Evolutionary conservation across 2,797 vertebrate genomes (phyloP).

Genomic region (Steatocranus sp.): DNA sequence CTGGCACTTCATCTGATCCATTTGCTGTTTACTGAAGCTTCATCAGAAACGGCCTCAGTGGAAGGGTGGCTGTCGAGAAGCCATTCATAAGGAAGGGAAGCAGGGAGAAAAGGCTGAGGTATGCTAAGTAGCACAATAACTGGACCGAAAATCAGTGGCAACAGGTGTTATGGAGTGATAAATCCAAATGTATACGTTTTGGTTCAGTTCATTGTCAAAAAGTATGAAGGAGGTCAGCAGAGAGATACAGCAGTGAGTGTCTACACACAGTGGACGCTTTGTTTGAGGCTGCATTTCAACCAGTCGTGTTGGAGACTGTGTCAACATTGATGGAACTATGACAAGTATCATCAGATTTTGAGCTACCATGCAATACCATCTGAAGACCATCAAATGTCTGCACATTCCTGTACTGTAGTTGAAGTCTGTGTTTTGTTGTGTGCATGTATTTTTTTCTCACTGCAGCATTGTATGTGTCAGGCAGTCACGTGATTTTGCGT

Average conservation of each 20-base stretch:
- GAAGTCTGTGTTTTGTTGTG: neutral
- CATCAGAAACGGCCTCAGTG: neutral
- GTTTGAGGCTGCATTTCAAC: neutral
- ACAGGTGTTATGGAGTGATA: neutral
- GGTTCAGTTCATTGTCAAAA: neutral
- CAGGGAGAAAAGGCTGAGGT: neutral
- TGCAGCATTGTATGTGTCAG: neutral
- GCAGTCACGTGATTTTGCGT: neutral
- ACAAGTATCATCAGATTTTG: neutral
- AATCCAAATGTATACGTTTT: neutral
- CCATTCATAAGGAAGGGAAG: neutral
- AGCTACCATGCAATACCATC: neutral
- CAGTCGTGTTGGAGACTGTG: neutral
- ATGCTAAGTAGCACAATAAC: neutral
- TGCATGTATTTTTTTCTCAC: neutral
- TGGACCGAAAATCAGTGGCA: neutral
- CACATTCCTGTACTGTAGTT: neutral
- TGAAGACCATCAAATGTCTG: neutral
- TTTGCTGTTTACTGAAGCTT: neutral
- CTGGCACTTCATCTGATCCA: neutral
- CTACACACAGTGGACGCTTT: neutral
- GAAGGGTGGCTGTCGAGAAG: neutral
- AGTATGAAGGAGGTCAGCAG: neutral
- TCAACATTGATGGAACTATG: neutral
- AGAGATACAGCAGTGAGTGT: neutral